phyloP scores from a whole-genome alignment of 2,113 vertebrate genomes.

The Psittacula cyanocephala region DNA sequence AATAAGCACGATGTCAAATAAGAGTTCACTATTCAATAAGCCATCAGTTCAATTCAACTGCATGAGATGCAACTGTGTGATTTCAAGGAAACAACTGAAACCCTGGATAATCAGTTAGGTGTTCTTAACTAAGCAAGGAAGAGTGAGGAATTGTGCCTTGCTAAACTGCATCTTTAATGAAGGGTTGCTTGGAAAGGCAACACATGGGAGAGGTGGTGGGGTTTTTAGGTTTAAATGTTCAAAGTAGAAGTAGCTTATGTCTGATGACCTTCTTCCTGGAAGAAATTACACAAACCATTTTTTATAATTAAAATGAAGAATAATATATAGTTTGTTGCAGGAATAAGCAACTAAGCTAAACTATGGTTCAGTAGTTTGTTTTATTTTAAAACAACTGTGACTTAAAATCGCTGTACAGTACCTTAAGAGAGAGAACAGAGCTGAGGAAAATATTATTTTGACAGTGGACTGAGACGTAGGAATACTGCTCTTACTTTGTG shows the following conservation, averaged over 20 bases:
- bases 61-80: background rate
- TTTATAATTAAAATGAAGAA: background rate
- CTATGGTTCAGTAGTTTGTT: background rate
- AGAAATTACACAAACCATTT: background rate
- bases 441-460: background rate
- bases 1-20: background rate
- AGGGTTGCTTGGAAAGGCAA: background rate
- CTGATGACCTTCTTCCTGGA: background rate
- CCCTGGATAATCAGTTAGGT: background rate
- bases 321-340: background rate
- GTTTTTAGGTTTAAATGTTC: background rate
- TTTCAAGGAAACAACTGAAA: background rate
- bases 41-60: background rate
- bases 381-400: background rate
- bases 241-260: background rate
- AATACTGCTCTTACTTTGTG: background rate
- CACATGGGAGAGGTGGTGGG: fast-evolving
- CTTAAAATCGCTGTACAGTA: background rate
- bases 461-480: background rate
- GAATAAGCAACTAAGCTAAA: background rate
- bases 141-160: background rate
- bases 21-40: background rate
- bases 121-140: background rate
- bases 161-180: background rate
- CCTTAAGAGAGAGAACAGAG: background rate